A percentile compares a stretch with the other conserved stretches of the same genome.
phyloP scores from a whole-genome alignment of 2,113 vertebrate genomes.

The Nannobrachium achirus region DNA sequence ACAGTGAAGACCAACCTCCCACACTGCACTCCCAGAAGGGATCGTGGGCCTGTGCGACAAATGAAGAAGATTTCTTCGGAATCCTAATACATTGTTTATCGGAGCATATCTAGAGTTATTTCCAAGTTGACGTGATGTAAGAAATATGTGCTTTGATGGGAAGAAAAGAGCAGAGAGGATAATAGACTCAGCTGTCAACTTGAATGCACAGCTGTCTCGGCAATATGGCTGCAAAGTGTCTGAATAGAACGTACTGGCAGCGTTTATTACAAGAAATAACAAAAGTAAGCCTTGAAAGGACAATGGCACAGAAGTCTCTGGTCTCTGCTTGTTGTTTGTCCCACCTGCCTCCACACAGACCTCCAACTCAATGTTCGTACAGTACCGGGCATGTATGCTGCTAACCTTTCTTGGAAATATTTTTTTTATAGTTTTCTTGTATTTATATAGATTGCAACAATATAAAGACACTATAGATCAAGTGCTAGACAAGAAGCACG shows the following conservation, averaged over 20 bases:
- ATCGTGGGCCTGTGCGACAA: constrained; percentile 16
- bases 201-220: constrained; percentile 50
- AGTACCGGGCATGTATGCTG: too few relatives aligned
- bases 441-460: too few relatives aligned
- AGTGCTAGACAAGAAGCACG: too few relatives aligned
- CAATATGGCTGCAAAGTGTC: constrained; percentile 51
- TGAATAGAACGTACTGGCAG: constrained; percentile 36
- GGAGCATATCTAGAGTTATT: constrained; percentile 32
- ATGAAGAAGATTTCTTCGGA: constrained; percentile 44
- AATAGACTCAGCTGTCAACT: constrained; percentile 54
- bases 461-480: too few relatives aligned
- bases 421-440: too few relatives aligned
- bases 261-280: constrained; percentile 36
- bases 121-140: constrained; percentile 52
- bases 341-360: not conserved
- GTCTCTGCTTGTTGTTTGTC: not conserved
- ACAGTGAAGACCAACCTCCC: not conserved
- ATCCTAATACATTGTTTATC: constrained; percentile 17
- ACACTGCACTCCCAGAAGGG: not conserved
- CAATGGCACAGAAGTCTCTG: not conserved
- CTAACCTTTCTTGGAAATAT: too few relatives aligned
- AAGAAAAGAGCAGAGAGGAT: constrained; percentile 29
- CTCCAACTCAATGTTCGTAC: not conserved
- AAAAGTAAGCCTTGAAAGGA: not conserved
- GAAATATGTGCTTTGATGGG: constrained; percentile 49